Evolutionary conservation across 2,797 vertebrate species (phyloP).

Genomic region (Pseudochaenichthys georgianus): DNA sequence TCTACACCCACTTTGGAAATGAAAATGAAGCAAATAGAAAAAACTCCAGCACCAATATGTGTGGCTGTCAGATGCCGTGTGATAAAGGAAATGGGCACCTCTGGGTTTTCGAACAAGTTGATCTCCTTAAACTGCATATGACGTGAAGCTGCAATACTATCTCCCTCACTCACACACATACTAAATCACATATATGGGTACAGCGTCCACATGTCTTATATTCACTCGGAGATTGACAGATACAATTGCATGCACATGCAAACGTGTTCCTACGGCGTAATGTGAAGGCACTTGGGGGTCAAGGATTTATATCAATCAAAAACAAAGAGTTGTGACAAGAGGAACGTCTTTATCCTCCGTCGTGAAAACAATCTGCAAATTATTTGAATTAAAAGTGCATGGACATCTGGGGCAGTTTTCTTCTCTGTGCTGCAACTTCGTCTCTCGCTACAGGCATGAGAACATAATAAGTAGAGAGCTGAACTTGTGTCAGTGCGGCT

Average conservation of each 20-base stretch:
- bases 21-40: constrained; percentile 44
- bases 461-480: constrained; percentile 94
- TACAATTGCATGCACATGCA: constrained; percentile 87
- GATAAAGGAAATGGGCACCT: constrained; percentile 52
- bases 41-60: not conserved
- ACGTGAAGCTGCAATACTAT: constrained; percentile 42
- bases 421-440: constrained; percentile 75
- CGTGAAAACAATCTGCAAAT: constrained; percentile 89
- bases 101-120: constrained; percentile 45
- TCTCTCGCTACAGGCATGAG: constrained; percentile 83
- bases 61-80: constrained; percentile 35
- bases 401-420: constrained; percentile 91
- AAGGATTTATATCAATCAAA: constrained; percentile 81
- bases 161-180: constrained; percentile 33
- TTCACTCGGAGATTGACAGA: constrained; percentile 81
- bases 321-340: constrained; percentile 78
- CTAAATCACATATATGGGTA: constrained; percentile 21
- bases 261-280: constrained; percentile 75
- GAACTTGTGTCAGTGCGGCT: constrained; percentile 96
- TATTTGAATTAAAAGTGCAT: constrained; percentile 90
- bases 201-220: constrained; percentile 82
- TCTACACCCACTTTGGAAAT: constrained; percentile 24
- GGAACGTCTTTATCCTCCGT: constrained; percentile 87
- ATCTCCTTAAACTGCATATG: constrained; percentile 36
- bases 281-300: constrained; percentile 80